Conservation (phyloP, 2,888 invertebrate genomes). For the Drosophila lutescens region DNA sequence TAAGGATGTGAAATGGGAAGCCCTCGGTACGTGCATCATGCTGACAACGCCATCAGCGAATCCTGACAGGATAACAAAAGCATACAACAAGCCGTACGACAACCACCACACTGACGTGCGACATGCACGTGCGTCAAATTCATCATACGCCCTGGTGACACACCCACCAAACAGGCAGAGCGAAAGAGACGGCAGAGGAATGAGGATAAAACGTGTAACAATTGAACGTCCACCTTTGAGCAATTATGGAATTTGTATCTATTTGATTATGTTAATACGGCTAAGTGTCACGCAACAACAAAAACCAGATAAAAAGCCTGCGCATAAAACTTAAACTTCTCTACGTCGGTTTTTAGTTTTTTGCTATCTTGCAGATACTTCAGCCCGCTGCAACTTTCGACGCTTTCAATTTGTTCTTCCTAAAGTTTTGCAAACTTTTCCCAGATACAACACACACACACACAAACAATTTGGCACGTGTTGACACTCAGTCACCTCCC, state of each 20-base stretch:
- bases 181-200: neutral
- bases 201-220: constrained; percentile 43
- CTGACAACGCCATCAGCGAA: constrained; percentile 39
- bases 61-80: constrained; percentile 56
- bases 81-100: constrained; percentile 19
- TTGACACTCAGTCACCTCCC: constrained; percentile 71
- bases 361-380: constrained; percentile 71
- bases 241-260: constrained; percentile 72
- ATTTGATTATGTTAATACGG: constrained; percentile 74
- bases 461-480: constrained; percentile 67
- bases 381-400: constrained; percentile 46
- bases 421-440: constrained; percentile 45
- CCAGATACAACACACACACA: constrained; percentile 35
- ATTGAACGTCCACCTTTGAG: constrained; percentile 20
- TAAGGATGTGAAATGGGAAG: constrained; percentile 21
- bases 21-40: constrained; percentile 34
- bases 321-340: constrained; percentile 52
- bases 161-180: constrained; percentile 28
- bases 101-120: constrained; percentile 54
- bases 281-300: constrained; percentile 42
- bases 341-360: neutral
- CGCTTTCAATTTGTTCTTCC: constrained; percentile 49
- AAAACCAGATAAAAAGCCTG: constrained; percentile 41
- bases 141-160: constrained; percentile 75
- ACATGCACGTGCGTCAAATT: constrained; percentile 72